Evolutionary conservation across 2,888 invertebrate species (phyloP), one percentile per base, ranked within the genome.

Genomic region (Ethmia dodecea): DNA sequence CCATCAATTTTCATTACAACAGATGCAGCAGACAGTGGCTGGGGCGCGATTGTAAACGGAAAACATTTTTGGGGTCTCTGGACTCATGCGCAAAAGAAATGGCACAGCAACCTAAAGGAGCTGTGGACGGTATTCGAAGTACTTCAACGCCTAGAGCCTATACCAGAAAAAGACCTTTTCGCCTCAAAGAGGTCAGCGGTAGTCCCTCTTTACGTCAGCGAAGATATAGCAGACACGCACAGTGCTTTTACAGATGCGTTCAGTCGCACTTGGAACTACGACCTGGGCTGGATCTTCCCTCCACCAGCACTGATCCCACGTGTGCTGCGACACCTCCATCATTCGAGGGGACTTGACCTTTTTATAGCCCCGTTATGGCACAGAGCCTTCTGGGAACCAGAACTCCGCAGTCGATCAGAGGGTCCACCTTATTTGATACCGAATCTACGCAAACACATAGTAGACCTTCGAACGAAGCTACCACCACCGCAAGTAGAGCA

Each of bases 231-330:
- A 6, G 31, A 31, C 11, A 2, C 5, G 2, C 3, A 4, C 2
- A 24, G 24, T 1, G 11, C 5, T 3, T 31, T 14, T 10, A 2
- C 2, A 37, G 43, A 55, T 25, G 54, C 56, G 1, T 58, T 59
- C 49, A 51, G 51, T 42, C 44, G 40, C 10, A 27, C 2, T 2
- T 57, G 56, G 52, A n/a, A 38, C 1, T 55, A 31, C 25, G 28
- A 33, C 0, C 33, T 54, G 13, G 56, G 38, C 1, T 63, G 60
- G 39, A 35, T 59, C 5, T 61, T 62, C 31, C 59, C 62, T 2
- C 62, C 61, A 5, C 63, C 58, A 9, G 26, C 11, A 4, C 31
- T 52, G 5, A 38, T 60, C 1, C 59, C 59, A 4, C 27, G 41
- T 15, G 51, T 61, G 2, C 43, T 55, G 10, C 22, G 26, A 1